A percentile compares a stretch with the other conserved stretches of the same genome.
phyloP scores from a whole-genome alignment of 2,888 invertebrate species.

The Danaus chrysippus region DNA sequence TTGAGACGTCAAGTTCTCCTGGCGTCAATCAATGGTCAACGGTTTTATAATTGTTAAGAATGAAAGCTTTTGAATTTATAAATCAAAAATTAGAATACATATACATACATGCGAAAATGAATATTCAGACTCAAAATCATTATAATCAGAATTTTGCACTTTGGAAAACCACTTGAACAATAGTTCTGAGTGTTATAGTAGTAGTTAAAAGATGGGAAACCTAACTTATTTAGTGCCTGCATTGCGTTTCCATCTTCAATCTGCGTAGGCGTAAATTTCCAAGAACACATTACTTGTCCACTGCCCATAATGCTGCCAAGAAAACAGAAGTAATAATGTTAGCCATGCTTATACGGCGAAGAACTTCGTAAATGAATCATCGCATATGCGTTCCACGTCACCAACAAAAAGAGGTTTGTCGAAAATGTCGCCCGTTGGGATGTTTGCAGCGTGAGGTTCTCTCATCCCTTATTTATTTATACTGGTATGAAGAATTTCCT shows the following conservation, averaged over 20 bases:
- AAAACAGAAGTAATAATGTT: slow-evolving; percentile 76
- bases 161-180: too few relatives aligned
- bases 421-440: slow-evolving; percentile 67
- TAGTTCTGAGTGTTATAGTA: slow-evolving; percentile 29
- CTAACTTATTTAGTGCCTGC: slow-evolving; percentile 75
- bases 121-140: too few relatives aligned
- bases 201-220: slow-evolving; percentile 65
- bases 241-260: slow-evolving; percentile 75
- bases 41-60: slow-evolving; percentile 42
- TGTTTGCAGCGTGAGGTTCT: slow-evolving; percentile 50
- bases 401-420: slow-evolving; percentile 75
- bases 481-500: slow-evolving; percentile 71
- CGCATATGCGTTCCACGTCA: slow-evolving; percentile 75
- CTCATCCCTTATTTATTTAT: slow-evolving; percentile 79
- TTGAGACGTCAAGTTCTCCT: slow-evolving; percentile 54
- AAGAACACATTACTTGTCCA: slow-evolving; percentile 74
- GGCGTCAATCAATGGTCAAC: slow-evolving; percentile 74
- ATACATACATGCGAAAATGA: too few relatives aligned
- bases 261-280: slow-evolving; percentile 77
- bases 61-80: slow-evolving; percentile 36
- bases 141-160: too few relatives aligned
- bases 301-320: slow-evolving; percentile 71
- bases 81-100: not conserved
- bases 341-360: slow-evolving; percentile 71
- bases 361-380: slow-evolving; percentile 77